A percentile compares a stretch with the other conserved stretches of the same genome.
These are phyloP conservation scores for Pseudonaja textilis DNA, from an alignment of 2,113 vertebrate genomes.

Conservation along the genomic window DNA sequence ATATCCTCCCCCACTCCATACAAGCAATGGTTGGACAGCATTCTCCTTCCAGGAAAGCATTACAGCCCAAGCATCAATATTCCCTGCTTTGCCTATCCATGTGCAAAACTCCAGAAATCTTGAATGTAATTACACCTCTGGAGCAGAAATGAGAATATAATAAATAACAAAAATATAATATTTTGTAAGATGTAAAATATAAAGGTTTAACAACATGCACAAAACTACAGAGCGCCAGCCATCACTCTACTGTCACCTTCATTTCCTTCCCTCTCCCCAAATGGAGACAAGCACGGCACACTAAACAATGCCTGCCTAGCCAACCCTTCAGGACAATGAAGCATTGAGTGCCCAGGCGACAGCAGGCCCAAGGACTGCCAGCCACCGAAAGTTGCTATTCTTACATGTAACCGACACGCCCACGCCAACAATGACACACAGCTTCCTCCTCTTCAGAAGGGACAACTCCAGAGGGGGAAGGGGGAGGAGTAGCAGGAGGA, in stretches of 20 bases:
- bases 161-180: background rate
- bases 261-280: background rate
- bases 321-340: conserved; percentile 29
- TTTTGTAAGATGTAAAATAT: background rate
- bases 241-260: background rate
- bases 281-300: conserved; percentile 22
- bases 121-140: background rate
- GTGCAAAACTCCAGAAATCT: background rate
- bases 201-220: background rate
- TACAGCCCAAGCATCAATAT: background rate
- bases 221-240: background rate
- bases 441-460: background rate
- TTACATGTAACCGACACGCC: background rate
- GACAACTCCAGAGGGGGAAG: background rate
- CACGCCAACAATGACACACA: conserved; percentile 14
- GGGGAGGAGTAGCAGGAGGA: background rate
- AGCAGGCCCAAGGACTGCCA: conserved; percentile 43
- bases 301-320: conserved; percentile 31
- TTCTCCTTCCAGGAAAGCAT: background rate
- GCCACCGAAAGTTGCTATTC: conserved; percentile 36
- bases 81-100: background rate
- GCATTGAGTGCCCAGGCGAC: conserved; percentile 34
- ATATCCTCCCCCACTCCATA: background rate
- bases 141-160: background rate
- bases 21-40: background rate